phyloP scores from a whole-genome alignment of 1,140 invertebrate genomes.

The Ostrea edulis region DNA sequence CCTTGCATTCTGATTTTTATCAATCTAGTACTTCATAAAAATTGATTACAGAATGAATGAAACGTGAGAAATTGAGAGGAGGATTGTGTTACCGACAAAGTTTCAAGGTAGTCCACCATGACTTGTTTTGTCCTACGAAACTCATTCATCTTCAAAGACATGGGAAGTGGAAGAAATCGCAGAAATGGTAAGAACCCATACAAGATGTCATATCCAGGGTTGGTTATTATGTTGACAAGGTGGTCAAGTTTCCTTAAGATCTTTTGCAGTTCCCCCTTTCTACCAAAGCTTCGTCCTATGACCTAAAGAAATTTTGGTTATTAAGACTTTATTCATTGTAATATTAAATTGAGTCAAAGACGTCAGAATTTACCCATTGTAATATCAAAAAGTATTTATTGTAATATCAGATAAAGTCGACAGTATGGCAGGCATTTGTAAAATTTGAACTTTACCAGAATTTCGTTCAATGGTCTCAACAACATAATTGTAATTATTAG shows the following conservation, averaged over 20 bases:
- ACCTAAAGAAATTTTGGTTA: not conserved
- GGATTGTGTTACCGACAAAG: not conserved
- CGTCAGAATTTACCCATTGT: too few species aligned
- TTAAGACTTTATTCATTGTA: too few species aligned
- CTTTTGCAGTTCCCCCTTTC: constrained; percentile 16
- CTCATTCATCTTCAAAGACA: not conserved
- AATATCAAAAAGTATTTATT: too few species aligned
- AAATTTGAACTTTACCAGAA: too few species aligned
- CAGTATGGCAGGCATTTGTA: too few species aligned
- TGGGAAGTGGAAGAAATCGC: not conserved
- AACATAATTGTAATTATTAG: too few species aligned
- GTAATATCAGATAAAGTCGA: too few species aligned
- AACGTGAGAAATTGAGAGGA: not conserved
- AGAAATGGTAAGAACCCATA: not conserved
- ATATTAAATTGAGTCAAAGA: too few species aligned
- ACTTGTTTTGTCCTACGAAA: not conserved
- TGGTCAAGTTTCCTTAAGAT: constrained; percentile 17
- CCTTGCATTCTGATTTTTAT: too few species aligned
- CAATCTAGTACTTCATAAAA: too few species aligned
- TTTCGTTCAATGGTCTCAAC: too few species aligned
- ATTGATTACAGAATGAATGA: not conserved
- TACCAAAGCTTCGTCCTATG: constrained; percentile 33
- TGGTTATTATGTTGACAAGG: not conserved
- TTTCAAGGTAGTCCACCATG: not conserved
- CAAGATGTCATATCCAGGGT: not conserved